Percentiles rank a stretch among this genome's conserved stretches.
phyloP scores from a whole-genome alignment of 92 coral and sea anemone genomes.

The Bergia sp. region DNA sequence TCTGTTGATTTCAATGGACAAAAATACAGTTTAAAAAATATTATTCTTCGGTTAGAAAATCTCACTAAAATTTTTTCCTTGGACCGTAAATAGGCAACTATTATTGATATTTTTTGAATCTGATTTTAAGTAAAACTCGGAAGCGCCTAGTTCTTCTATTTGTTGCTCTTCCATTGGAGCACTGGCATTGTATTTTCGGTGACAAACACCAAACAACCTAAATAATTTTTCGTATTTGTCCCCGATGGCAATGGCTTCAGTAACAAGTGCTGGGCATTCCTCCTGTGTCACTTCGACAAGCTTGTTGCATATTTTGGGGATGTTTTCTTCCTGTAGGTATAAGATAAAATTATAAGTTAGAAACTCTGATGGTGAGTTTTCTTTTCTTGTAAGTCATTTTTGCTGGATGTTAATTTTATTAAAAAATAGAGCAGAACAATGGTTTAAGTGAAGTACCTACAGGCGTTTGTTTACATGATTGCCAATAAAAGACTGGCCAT shows the following conservation, averaged over 20 bases:
- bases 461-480: background rate
- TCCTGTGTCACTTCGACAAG: background rate
- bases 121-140: background rate
- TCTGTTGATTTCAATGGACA: background rate
- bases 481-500: background rate
- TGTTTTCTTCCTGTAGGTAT: slow-evolving; percentile 1
- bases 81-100: background rate
- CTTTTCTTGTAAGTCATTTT: too few species aligned
- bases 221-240: background rate
- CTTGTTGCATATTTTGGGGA: background rate
- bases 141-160: background rate
- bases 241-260: slow-evolving; percentile 12
- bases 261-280: background rate
- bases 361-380: too few species aligned
- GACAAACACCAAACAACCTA: background rate
- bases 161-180: background rate
- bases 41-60: background rate
- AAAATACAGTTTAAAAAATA: background rate
- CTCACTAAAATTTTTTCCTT: background rate
- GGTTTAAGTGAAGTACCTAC: background rate
- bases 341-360: too few species aligned
- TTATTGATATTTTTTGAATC: background rate
- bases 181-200: background rate
- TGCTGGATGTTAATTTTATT: background rate
- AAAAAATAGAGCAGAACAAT: too few species aligned